A percentile compares a stretch with the other conserved stretches of the same genome.
phyloP scores from a whole-genome alignment of 2,888 invertebrate genomes.

The Dynastes maya region DNA sequence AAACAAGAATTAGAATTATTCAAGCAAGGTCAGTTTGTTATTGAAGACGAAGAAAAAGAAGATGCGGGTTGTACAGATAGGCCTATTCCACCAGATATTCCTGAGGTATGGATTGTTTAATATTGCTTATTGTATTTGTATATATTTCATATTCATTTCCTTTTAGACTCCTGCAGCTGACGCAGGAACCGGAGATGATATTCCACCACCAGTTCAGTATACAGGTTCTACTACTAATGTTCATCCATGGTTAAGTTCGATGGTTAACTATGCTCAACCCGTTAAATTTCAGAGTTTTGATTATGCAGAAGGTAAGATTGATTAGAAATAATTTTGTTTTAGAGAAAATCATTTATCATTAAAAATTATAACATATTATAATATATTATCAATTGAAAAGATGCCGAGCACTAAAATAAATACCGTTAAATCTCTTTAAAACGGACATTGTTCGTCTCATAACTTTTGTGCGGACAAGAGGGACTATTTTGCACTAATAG shows the following conservation, averaged over 20 bases:
- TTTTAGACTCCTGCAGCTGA: slow-evolving; percentile 72
- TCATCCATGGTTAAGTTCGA: slow-evolving; percentile 98
- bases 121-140: neutral
- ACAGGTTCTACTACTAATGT: slow-evolving; percentile 99
- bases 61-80: slow-evolving; percentile 80
- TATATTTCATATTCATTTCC: neutral
- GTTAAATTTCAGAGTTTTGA: slow-evolving; percentile 99
- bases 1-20: slow-evolving; percentile 93
- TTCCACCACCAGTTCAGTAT: slow-evolving; percentile 83
- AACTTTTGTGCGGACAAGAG: too few species aligned
- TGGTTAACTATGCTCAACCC: slow-evolving; percentile 99
- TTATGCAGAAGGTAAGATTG: slow-evolving; percentile 91
- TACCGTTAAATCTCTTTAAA: too few species aligned
- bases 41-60: slow-evolving; percentile 92
- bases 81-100: slow-evolving; percentile 66
- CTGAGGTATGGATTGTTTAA: slow-evolving; percentile 62
- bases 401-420: too few species aligned
- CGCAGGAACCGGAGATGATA: slow-evolving; percentile 76
- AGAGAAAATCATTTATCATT: too few species aligned
- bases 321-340: neutral
- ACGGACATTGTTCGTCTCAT: too few species aligned
- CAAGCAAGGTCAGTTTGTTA: slow-evolving; percentile 92
- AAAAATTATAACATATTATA: too few species aligned
- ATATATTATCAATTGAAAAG: too few species aligned
- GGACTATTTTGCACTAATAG: too few species aligned